These are phyloP conservation scores for Ctenicera cuprea DNA, from an alignment of 2,888 invertebrate genomes.

Conservation along the genomic window DNA sequence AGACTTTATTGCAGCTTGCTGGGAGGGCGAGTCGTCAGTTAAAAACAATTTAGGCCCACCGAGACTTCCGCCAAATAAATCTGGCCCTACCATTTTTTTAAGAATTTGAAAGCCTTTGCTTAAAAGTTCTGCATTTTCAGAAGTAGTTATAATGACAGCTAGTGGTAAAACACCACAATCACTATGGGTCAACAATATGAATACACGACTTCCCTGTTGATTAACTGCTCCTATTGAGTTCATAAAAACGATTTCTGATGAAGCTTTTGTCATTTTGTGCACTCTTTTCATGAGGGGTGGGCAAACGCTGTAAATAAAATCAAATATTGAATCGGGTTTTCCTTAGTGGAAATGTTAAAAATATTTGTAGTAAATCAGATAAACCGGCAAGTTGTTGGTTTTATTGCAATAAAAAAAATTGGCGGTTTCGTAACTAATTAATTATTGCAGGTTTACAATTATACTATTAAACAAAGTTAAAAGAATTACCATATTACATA, in stretches of 20 bases:
- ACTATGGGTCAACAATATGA: slow-evolving; percentile 10
- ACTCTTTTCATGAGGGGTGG: slow-evolving; percentile 12
- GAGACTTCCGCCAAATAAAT: slow-evolving; percentile 4
- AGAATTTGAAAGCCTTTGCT: slow-evolving; percentile 16
- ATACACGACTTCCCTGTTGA: slow-evolving; percentile 21
- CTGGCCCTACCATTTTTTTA: slow-evolving; percentile 22
- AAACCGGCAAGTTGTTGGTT: too few relatives aligned
- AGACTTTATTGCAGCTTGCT: slow-evolving; percentile 17
- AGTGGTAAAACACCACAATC: slow-evolving; percentile 34
- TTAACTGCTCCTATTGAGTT: slow-evolving; percentile 22
- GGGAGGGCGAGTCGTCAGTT: slow-evolving; percentile 29
- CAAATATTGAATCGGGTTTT: too few relatives aligned
- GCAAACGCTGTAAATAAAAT: not conserved
- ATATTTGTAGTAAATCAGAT: too few relatives aligned
- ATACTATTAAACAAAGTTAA: too few relatives aligned
- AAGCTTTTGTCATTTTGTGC: not conserved
- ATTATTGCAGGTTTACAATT: too few relatives aligned
- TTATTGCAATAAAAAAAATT: too few relatives aligned
- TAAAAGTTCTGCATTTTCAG: slow-evolving; percentile 5
- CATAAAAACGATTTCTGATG: slow-evolving; percentile 34
- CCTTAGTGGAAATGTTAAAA: too few relatives aligned
- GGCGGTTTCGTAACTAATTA: too few relatives aligned
- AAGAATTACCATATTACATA: too few relatives aligned
- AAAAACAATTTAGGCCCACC: slow-evolving; percentile 39
- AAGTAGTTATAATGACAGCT: slow-evolving; percentile 23